Percentiles rank a stretch among this genome's conserved stretches.
Evolutionary conservation across 23 tunicate species (phyloP).

Genomic region (Diplosoma virens): DNA sequence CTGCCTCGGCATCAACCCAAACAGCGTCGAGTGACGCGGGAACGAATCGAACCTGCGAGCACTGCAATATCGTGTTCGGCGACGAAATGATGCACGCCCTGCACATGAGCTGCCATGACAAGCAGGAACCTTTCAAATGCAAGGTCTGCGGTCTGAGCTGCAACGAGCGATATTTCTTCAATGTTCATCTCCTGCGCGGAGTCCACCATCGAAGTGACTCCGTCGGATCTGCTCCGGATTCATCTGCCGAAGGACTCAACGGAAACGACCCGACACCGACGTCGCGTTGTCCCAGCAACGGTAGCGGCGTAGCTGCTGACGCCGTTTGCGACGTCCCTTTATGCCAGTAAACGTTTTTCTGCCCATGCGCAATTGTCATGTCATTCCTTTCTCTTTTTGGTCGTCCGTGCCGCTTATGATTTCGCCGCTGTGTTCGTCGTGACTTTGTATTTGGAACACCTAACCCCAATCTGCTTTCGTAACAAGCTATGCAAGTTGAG

Average conservation of each 20-base stretch:
- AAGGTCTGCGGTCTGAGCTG: conserved; percentile 85
- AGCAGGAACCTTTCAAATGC: conserved; percentile 77
- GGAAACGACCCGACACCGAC: not conserved
- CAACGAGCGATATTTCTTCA: conserved; percentile 91
- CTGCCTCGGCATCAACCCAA: conserved; percentile 27
- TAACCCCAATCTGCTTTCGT: too few species aligned
- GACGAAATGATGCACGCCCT: conserved; percentile 94
- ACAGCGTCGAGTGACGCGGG: conserved; percentile 2
- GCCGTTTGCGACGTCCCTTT: not conserved
- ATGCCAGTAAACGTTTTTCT: too few species aligned
- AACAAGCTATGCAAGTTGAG: too few species aligned
- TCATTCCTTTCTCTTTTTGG: too few species aligned
- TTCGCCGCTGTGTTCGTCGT: too few species aligned
- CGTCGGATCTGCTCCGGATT: not conserved
- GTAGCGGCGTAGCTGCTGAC: not conserved
- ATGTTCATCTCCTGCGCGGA: conserved; percentile 87
- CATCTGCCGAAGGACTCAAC: not conserved
- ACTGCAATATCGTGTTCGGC: conserved; percentile 88
- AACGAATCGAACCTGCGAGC: conserved; percentile 44
- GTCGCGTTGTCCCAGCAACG: conserved; percentile 7
- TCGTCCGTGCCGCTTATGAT: too few species aligned
- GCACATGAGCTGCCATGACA: conserved; percentile 96
- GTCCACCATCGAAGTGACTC: conserved; percentile 59
- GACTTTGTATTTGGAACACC: too few species aligned
- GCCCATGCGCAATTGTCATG: too few species aligned